A percentile compares a stretch with the other conserved stretches of the same genome.
Evolutionary conservation across 2,888 invertebrate species (phyloP).

Genomic region (Formica aserva): DNA sequence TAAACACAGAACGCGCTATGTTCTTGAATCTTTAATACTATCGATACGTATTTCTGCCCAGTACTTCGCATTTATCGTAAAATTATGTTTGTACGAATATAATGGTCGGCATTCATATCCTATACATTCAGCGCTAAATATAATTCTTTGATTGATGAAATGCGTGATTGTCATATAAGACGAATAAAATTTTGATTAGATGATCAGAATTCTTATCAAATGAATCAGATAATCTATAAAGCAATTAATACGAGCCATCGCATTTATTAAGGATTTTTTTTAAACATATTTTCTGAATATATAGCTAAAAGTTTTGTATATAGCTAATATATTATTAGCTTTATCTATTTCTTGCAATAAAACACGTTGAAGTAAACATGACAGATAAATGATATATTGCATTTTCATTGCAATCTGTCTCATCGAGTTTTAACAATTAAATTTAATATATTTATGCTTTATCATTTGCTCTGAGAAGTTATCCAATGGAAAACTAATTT

Average conservation of each 20-base stretch:
- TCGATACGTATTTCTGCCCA: background rate
- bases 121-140: background rate
- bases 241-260: background rate
- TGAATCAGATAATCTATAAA: background rate
- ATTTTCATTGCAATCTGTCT: background rate
- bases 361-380: background rate
- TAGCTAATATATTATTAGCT: background rate
- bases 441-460: background rate
- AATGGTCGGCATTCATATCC: constrained; percentile 31
- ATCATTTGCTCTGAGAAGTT: background rate
- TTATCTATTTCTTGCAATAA: background rate
- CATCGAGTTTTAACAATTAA: background rate
- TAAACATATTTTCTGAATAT: background rate
- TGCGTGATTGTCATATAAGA: background rate
- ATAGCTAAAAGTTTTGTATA: background rate
- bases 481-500: background rate
- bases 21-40: constrained; percentile 17
- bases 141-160: constrained; percentile 1
- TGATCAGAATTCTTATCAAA: background rate
- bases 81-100: background rate
- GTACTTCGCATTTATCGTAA: background rate
- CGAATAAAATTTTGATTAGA: background rate
- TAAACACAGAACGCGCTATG: background rate
- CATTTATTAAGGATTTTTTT: background rate
- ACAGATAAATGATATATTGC: background rate